Evolutionary conservation across 2,888 invertebrate genomes (phyloP).

Genomic region (Plebejus argus): DNA sequence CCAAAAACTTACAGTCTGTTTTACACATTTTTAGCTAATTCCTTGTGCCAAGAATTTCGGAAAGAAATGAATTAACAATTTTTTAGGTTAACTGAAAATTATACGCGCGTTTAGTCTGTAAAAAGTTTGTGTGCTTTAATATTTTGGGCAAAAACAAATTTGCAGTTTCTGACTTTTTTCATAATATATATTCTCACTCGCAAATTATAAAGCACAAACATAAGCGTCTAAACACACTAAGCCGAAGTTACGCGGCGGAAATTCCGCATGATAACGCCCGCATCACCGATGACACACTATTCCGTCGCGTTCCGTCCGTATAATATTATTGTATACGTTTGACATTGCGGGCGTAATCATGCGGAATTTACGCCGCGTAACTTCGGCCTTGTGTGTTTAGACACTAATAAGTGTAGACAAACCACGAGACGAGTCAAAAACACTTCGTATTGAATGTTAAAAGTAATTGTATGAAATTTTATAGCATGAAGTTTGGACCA

Average conservation of each 20-base stretch:
- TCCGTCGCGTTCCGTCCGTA: no score
- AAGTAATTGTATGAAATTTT: no score
- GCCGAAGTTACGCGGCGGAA: no score
- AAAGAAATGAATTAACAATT: not conserved
- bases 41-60: conserved; percentile 6
- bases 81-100: conserved; percentile 18
- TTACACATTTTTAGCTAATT: not conserved
- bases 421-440: not conserved
- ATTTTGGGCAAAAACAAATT: not conserved
- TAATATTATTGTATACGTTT: no score
- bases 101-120: not conserved
- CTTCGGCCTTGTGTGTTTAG: no score
- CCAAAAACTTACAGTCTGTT: not conserved
- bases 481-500: no score
- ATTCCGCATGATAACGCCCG: no score
- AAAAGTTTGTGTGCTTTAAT: conserved; percentile 1
- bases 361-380: no score
- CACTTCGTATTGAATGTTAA: no score
- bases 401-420: not conserved
- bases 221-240: no score
- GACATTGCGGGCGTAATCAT: no score
- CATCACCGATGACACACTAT: no score
- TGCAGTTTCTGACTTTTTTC: not conserved
- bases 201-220: not conserved
- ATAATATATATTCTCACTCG: not conserved